A percentile compares a stretch with the other conserved stretches of the same genome.
phyloP scores from a whole-genome alignment of 2,888 invertebrate genomes.

The Zelleria hepariella region DNA sequence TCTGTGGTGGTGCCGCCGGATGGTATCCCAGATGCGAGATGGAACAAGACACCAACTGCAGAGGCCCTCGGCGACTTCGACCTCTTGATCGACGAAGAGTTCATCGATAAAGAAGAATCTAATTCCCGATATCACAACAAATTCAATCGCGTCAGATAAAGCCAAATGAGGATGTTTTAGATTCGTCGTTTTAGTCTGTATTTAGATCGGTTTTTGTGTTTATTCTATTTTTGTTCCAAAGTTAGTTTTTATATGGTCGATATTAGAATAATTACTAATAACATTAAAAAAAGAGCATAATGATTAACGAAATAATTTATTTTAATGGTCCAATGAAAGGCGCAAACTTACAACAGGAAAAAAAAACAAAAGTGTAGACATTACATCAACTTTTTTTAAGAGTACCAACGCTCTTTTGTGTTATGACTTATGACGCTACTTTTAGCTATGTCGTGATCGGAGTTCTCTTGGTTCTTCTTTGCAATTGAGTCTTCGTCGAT shows the following conservation, averaged over 20 bases:
- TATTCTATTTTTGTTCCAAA: background rate
- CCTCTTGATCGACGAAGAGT: slow-evolving; percentile 85
- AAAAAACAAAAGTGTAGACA: background rate
- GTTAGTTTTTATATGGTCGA: background rate
- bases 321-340: background rate
- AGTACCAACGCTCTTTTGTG: background rate
- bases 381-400: background rate
- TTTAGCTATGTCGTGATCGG: slow-evolving; percentile 87
- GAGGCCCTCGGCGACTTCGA: slow-evolving; percentile 89
- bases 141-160: background rate
- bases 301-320: background rate
- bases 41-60: slow-evolving; percentile 84
- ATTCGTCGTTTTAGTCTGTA: too few species aligned
- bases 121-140: slow-evolving; percentile 1
- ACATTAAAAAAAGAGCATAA: background rate
- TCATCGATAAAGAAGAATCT: slow-evolving; percentile 76
- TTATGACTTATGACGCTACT: background rate
- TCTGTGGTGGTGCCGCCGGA: slow-evolving; percentile 91
- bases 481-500: slow-evolving; percentile 85
- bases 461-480: slow-evolving; percentile 76
- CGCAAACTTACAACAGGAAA: background rate
- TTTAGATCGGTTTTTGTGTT: too few species aligned
- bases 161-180: too few species aligned
- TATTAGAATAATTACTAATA: too few species aligned
- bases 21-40: slow-evolving; percentile 89